phyloP scores from a whole-genome alignment of 2,888 invertebrate species.

The Germaria angustata region DNA sequence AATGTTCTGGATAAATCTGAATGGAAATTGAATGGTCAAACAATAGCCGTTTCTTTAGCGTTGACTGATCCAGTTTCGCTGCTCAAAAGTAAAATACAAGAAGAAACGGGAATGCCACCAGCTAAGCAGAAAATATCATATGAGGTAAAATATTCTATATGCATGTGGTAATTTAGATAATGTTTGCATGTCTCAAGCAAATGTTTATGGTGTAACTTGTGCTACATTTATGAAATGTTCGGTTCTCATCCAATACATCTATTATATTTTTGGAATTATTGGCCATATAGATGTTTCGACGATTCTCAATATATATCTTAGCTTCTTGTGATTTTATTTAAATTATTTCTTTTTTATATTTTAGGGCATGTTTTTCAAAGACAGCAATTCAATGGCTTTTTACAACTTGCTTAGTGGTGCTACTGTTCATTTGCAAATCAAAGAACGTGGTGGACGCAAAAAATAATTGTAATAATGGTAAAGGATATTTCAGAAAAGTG shows the following conservation, averaged over 20 bases:
- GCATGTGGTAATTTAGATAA: too few species aligned
- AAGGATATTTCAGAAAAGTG: background rate
- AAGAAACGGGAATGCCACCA: conserved; percentile 94
- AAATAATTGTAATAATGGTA: conserved; percentile 83
- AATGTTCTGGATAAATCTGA: conserved; percentile 92
- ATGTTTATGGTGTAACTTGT: too few species aligned
- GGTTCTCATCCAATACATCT: too few species aligned
- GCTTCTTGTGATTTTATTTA: background rate
- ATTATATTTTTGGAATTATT: too few species aligned
- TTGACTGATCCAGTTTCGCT: conserved; percentile 89
- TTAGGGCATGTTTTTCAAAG: conserved; percentile 98
- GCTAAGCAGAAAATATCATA: conserved; percentile 98
- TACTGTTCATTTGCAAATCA: conserved; percentile 92
- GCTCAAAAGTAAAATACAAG: conserved; percentile 92
- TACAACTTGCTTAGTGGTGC: conserved; percentile 95
- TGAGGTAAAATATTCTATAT: conserved; percentile 84
- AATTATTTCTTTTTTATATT: conserved; percentile 75
- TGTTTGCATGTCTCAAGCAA: too few species aligned
- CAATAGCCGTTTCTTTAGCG: conserved; percentile 88
- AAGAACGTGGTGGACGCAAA: conserved; percentile 98
- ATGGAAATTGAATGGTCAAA: conserved; percentile 97
- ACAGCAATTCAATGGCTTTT: conserved; percentile 95
- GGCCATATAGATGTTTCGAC: too few species aligned
- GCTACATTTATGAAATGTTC: too few species aligned
- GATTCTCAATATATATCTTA: too few species aligned